phyloP scores from a whole-genome alignment of 2,797 vertebrate species.

The Falco biarmicus region DNA sequence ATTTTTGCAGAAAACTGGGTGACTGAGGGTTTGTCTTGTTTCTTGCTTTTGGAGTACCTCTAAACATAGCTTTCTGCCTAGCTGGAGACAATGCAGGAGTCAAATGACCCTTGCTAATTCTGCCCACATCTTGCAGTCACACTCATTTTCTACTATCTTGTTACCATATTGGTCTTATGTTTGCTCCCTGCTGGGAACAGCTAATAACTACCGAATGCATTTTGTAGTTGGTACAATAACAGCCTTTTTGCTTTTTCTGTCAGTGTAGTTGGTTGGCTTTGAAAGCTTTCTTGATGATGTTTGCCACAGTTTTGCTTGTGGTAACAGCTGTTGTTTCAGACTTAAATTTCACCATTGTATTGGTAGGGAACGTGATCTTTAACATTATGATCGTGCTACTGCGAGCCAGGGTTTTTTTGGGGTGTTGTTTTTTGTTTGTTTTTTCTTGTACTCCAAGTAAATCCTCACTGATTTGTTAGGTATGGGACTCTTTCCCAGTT shows the following conservation, averaged over 20 bases:
- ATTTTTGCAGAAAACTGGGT: not conserved
- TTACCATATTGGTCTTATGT: conserved; percentile 37
- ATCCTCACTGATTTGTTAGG: not conserved
- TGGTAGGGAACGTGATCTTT: not conserved
- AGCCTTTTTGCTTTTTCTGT: conserved; percentile 9
- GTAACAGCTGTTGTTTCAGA: conserved; percentile 45
- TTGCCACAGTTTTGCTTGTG: conserved; percentile 41
- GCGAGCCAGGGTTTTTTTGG: not conserved
- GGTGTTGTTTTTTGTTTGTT: not conserved
- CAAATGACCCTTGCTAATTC: conserved; percentile 35
- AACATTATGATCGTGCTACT: not conserved
- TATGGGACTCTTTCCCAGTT: not conserved
- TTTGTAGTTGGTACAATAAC: conserved; percentile 29
- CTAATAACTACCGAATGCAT: conserved; percentile 35
- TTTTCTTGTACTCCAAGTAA: not conserved
- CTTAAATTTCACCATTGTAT: conserved; percentile 34
- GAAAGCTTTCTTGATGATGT: conserved; percentile 48
- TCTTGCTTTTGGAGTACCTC: not conserved
- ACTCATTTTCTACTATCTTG: conserved; percentile 49
- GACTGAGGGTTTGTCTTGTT: not conserved
- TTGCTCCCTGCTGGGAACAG: conserved; percentile 49
- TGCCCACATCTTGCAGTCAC: conserved; percentile 21
- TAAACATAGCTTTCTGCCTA: not conserved
- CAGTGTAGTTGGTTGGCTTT: conserved; percentile 21
- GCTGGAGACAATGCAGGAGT: not conserved